phyloP scores from a whole-genome alignment of 2,113 vertebrate species.

The Miniopterus natalensis region DNA sequence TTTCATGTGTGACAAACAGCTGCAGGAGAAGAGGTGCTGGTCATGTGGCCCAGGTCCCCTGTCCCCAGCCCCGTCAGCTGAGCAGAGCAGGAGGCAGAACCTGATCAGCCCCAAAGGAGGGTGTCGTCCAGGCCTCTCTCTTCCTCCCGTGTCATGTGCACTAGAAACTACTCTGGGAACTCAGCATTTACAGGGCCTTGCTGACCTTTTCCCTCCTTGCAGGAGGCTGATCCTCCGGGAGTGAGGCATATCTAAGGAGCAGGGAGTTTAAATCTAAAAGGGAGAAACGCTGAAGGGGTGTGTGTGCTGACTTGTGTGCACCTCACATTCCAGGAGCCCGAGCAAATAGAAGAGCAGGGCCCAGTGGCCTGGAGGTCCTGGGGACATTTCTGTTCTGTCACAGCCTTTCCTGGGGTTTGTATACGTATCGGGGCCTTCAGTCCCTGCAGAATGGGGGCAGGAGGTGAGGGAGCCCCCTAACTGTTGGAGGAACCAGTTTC shows the following conservation, averaged over 20 bases:
- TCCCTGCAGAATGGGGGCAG: not conserved
- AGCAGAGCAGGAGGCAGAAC: not conserved
- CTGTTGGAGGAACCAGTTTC: accelerated
- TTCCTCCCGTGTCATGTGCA: not conserved
- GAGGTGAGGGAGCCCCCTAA: not conserved
- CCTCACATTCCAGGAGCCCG: accelerated
- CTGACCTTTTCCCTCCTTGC: not conserved
- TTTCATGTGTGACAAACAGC: not conserved
- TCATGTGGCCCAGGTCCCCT: accelerated
- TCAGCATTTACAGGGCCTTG: not conserved
- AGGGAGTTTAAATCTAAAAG: not conserved
- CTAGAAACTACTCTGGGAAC: not conserved
- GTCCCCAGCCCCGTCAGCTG: accelerated
- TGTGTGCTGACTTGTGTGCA: not conserved
- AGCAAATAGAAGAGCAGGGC: not conserved
- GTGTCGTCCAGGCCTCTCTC: accelerated
- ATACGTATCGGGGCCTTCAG: too few relatives aligned
- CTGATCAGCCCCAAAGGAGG: not conserved
- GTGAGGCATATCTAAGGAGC: not conserved
- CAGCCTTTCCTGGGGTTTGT: not conserved
- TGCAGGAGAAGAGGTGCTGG: not conserved
- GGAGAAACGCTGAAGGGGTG: not conserved
- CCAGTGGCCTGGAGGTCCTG: not conserved
- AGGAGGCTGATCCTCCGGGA: not conserved
- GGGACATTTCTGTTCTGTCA: not conserved